These are phyloP conservation scores for Allobates femoralis DNA, from an alignment of 2,797 vertebrate species.

Conservation along the genomic window DNA sequence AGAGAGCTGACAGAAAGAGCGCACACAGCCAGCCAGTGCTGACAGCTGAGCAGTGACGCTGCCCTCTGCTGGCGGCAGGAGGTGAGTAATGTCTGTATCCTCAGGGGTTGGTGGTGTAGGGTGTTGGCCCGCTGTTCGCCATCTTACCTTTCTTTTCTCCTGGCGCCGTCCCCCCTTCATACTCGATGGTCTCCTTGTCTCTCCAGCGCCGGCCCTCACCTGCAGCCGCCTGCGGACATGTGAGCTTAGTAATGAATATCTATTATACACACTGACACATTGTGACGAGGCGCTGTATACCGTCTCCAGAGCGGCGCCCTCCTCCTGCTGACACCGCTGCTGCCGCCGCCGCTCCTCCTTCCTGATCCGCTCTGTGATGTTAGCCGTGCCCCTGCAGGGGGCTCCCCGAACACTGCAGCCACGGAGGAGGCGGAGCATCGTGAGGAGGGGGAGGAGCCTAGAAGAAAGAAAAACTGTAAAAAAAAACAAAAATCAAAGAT, in stretches of 20 bases:
- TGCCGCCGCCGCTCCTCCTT: slow-evolving; percentile 23
- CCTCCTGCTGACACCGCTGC: slow-evolving; percentile 4
- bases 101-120: too few species aligned
- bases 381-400: not conserved
- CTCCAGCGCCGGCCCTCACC: slow-evolving; percentile 72
- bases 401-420: not conserved
- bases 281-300: not conserved
- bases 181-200: slow-evolving; percentile 76
- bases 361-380: slow-evolving; percentile 25
- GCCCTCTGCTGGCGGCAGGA: not conserved
- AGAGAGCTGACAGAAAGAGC: not conserved
- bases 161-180: slow-evolving; percentile 72
- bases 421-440: slow-evolving; percentile 29
- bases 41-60: too few species aligned
- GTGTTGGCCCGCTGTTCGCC: not conserved
- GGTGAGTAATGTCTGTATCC: not conserved
- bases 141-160: slow-evolving; percentile 87
- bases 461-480: not conserved
- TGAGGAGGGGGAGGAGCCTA: not conserved
- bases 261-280: too few species aligned
- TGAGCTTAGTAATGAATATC: too few species aligned
- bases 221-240: slow-evolving; percentile 68
- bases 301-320: slow-evolving; percentile 23
- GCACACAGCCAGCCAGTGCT: too few species aligned
- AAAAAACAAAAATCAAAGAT: too few species aligned